phyloP scores from a whole-genome alignment of 2,888 invertebrate genomes.

The Exephanes ischioxanthus region DNA sequence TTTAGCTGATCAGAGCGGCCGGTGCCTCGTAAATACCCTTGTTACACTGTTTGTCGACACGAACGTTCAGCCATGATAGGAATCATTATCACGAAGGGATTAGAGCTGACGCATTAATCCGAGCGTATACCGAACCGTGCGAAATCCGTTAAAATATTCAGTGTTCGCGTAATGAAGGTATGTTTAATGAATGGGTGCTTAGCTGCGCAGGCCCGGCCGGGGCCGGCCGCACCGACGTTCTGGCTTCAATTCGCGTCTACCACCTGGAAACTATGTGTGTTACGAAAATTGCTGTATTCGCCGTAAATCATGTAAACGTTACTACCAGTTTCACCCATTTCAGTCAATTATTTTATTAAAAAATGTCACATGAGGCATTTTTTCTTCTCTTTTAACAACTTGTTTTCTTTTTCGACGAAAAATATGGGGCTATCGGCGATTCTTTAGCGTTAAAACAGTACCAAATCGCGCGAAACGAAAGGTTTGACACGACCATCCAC shows the following conservation, averaged over 20 bases:
- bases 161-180: constrained; percentile 80
- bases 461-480: too few species aligned
- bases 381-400: too few species aligned
- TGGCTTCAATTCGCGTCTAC: neutral
- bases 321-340: too few species aligned
- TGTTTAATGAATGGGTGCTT: constrained; percentile 80
- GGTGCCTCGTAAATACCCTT: neutral
- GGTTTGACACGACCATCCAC: too few species aligned
- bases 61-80: constrained; percentile 32
- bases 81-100: constrained; percentile 51
- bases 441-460: too few species aligned
- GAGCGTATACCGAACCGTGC: constrained; percentile 63
- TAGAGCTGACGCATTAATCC: constrained; percentile 46
- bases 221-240: constrained; percentile 16
- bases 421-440: too few species aligned
- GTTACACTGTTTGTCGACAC: constrained; percentile 24
- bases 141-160: constrained; percentile 80
- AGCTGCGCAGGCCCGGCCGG: constrained; percentile 54
- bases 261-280: neutral
- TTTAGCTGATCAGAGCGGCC: neutral
- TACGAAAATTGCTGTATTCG: neutral
- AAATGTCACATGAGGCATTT: too few species aligned
- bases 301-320: neutral
- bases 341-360: too few species aligned
- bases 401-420: too few species aligned